A percentile compares a stretch with the other conserved stretches of the same genome.
phyloP scores from a whole-genome alignment of 2,797 vertebrate genomes.

The Micromesistius poutassou region DNA sequence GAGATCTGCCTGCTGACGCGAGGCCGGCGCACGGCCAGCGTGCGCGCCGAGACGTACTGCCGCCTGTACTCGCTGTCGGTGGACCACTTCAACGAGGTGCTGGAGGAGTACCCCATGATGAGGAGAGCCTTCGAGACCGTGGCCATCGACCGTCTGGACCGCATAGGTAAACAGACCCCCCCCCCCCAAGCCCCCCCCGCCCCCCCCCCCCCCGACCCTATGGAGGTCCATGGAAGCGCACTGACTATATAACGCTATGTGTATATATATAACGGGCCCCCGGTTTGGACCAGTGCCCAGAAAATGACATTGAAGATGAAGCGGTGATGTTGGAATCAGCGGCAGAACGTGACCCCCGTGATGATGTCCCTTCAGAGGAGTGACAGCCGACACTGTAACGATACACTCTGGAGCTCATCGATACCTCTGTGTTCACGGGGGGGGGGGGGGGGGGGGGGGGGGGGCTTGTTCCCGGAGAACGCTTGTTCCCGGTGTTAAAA shows the following conservation, averaged over 20 bases:
- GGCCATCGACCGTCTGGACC: slow-evolving; percentile 90
- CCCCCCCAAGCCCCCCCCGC: too few species aligned
- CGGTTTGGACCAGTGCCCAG: too few species aligned
- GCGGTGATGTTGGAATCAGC: background rate
- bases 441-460: too few species aligned
- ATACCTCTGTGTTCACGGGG: slow-evolving; percentile 47
- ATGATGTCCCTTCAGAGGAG: slow-evolving; percentile 36
- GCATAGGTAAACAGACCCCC: slow-evolving; percentile 89
- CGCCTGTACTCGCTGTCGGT: slow-evolving; percentile 89
- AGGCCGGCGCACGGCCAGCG: slow-evolving; percentile 87
- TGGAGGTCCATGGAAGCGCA: background rate
- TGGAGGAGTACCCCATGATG: slow-evolving; percentile 97
- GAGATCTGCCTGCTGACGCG: slow-evolving; percentile 91
- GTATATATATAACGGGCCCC: too few species aligned
- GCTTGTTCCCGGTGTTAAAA: slow-evolving; percentile 50
- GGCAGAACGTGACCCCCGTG: slow-evolving; percentile 46
- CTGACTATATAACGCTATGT: too few species aligned
- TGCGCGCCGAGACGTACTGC: slow-evolving; percentile 88
- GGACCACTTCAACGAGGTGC: slow-evolving; percentile 92
- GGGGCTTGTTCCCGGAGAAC: slow-evolving; percentile 43
- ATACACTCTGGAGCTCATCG: slow-evolving; percentile 53
- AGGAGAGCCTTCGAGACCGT: slow-evolving; percentile 90
- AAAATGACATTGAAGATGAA: background rate
- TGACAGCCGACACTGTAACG: slow-evolving; percentile 54
- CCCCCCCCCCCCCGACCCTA: too few species aligned